Conservation (phyloP, 2,888 invertebrate genomes). For the Monopis laevigella region DNA sequence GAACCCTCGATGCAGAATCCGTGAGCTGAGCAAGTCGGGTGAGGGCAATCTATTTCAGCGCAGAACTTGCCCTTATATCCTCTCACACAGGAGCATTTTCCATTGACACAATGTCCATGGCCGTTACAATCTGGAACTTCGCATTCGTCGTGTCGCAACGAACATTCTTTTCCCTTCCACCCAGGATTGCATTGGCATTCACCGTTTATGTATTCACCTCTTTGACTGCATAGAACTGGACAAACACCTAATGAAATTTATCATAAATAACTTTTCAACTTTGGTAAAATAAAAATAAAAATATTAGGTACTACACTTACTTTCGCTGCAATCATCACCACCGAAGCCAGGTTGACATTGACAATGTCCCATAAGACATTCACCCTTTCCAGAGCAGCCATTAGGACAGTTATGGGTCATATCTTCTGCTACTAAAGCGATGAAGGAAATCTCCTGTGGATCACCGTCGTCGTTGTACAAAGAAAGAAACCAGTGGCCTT, state of each 20-base stretch:
- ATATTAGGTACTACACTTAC: conserved; percentile 70
- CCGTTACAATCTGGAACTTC: conserved; percentile 96
- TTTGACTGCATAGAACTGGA: conserved; percentile 95
- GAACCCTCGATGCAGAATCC: conserved; percentile 94
- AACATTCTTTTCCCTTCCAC: conserved; percentile 99
- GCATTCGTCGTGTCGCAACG: conserved; percentile 93
- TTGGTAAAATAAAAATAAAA: conserved; percentile 1
- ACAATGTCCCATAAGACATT: conserved; percentile 94
- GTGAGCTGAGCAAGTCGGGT: conserved; percentile 93
- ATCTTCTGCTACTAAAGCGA: conserved; percentile 86
- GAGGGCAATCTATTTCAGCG: conserved; percentile 92
- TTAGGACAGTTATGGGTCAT: conserved; percentile 96
- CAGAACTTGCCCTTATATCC: conserved; percentile 97
- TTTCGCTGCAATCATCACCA: conserved; percentile 96
- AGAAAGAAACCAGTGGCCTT: conserved; percentile 96
- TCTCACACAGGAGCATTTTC: conserved; percentile 92
- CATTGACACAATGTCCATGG: conserved; percentile 95
- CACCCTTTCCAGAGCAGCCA: conserved; percentile 96
- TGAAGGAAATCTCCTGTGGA: conserved; percentile 86
- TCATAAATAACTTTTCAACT: conserved; percentile 3
- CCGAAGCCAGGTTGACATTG: conserved; percentile 97
- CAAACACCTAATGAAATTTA: conserved; percentile 78
- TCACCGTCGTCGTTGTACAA: conserved; percentile 96
- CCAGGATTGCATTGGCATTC: conserved; percentile 97
- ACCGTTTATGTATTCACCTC: conserved; percentile 96